Conservation (phyloP, 2,888 invertebrate species). For the Eilema griseolum region DNA sequence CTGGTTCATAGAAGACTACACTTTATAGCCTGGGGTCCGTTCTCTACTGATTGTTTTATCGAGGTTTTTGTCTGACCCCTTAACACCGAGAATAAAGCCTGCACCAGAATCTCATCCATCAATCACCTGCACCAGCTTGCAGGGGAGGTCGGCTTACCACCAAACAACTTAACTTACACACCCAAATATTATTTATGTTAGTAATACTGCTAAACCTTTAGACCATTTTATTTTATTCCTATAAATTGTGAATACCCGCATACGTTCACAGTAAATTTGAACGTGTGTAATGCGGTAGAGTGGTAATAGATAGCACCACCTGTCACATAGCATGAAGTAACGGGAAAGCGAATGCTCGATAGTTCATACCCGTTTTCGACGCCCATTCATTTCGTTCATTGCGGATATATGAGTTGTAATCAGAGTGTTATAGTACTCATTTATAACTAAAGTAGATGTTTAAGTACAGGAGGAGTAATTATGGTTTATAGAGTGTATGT, state of each 20-base stretch:
- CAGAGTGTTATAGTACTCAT: conserved; percentile 1
- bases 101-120: too few relatives aligned
- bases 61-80: too few relatives aligned
- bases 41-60: too few relatives aligned
- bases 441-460: conserved; percentile 8
- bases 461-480: not conserved
- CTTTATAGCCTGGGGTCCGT: too few relatives aligned
- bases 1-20: too few relatives aligned
- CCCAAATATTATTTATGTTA: not conserved
- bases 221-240: not conserved
- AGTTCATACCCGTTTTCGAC: conserved; percentile 30
- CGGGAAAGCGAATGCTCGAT: conserved; percentile 25
- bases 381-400: conserved; percentile 19
- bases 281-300: conserved; percentile 34
- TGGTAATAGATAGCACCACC: conserved; percentile 33
- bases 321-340: conserved; percentile 40
- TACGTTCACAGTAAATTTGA: conserved; percentile 40
- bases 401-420: conserved; percentile 3
- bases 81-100: too few relatives aligned
- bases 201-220: not conserved
- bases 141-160: too few relatives aligned
- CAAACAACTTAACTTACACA: too few relatives aligned
- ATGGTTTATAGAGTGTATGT: not conserved
- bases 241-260: conserved; percentile 17
- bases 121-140: not conserved